Evolutionary conservation across 53 echinoderm and acorn worm species (phyloP).

Genomic region (Paelopatides confundens): DNA sequence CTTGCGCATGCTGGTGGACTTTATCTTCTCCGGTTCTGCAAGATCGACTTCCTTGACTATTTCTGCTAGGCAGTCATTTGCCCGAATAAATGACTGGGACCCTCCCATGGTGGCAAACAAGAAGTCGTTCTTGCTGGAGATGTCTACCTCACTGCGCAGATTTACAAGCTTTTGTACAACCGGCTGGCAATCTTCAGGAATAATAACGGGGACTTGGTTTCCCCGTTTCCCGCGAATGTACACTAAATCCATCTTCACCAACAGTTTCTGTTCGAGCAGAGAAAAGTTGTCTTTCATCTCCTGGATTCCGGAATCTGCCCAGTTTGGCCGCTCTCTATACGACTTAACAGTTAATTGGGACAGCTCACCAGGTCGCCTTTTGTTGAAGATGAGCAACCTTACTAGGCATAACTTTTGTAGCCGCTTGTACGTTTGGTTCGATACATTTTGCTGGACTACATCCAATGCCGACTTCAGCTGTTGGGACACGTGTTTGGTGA

Average conservation of each 20-base stretch:
- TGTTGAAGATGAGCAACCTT: constrained; percentile 69
- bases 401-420: constrained; percentile 59
- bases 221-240: constrained; percentile 19
- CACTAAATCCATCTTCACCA: background rate
- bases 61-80: constrained; percentile 52
- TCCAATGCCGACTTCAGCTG: constrained; percentile 49
- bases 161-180: background rate
- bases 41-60: constrained; percentile 48
- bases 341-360: constrained; percentile 50
- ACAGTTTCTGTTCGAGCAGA: constrained; percentile 54
- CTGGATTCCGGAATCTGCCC: constrained; percentile 26
- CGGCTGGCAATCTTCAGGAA: background rate
- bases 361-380: constrained; percentile 60
- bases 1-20: constrained; percentile 52
- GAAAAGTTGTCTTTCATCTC: constrained; percentile 53
- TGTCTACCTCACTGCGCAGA: background rate
- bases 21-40: constrained; percentile 51
- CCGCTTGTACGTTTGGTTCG: constrained; percentile 6
- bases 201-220: background rate
- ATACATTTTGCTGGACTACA: background rate
- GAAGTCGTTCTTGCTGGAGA: background rate
- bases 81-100: constrained; percentile 14
- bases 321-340: constrained; percentile 35
- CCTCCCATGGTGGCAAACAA: constrained; percentile 17
- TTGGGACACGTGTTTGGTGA: constrained; percentile 26